Conservation (phyloP, 2,888 invertebrate species). For the Pyrochroa serraticornis region DNA sequence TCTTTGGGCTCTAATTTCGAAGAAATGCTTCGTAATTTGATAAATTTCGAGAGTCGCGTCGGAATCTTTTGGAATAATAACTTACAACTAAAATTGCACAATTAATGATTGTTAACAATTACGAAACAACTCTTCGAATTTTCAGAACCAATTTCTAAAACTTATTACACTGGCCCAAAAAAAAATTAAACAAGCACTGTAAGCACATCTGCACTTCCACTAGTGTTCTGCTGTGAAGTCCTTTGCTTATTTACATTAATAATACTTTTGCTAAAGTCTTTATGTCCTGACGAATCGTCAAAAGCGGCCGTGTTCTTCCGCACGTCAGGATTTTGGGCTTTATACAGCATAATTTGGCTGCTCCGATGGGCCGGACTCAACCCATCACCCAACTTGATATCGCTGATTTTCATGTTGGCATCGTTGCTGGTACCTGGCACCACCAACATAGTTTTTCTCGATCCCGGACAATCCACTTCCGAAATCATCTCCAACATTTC, state of each 20-base stretch:
- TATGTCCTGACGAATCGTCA: constrained; percentile 64
- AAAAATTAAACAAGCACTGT: constrained; percentile 62
- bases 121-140: neutral
- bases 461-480: constrained; percentile 61
- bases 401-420: constrained; percentile 46
- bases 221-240: constrained; percentile 52
- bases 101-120: constrained; percentile 20
- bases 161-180: constrained; percentile 49
- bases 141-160: neutral
- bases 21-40: neutral
- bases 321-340: constrained; percentile 84
- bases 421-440: constrained; percentile 58
- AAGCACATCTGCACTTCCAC: constrained; percentile 58
- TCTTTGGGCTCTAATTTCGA: constrained; percentile 6
- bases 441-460: constrained; percentile 54
- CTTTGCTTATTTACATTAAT: constrained; percentile 64
- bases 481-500: constrained; percentile 70
- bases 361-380: constrained; percentile 61
- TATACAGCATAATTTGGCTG: constrained; percentile 75
- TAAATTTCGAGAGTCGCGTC: too few species aligned
- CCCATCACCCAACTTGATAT: constrained; percentile 50
- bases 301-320: constrained; percentile 79
- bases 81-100: constrained; percentile 41
- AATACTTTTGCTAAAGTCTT: constrained; percentile 80
- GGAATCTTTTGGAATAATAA: constrained; percentile 9